Percentiles rank a stretch among this genome's conserved stretches.
These are phyloP conservation scores for Euschistus heros DNA, from an alignment of 1,140 invertebrate genomes.

Conservation along the genomic window DNA sequence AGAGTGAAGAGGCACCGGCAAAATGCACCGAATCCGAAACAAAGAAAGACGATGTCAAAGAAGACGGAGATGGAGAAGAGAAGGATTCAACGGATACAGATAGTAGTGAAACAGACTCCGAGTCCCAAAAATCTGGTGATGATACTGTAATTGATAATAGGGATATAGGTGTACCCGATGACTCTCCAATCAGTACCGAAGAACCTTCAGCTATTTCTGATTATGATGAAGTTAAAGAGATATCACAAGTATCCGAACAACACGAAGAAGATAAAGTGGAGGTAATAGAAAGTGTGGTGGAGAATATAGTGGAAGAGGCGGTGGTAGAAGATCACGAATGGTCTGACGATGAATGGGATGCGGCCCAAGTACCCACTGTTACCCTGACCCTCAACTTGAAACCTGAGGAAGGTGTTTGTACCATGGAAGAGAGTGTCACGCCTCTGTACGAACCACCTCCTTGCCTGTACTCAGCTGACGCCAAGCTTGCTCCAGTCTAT, in stretches of 20 bases:
- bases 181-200: background rate
- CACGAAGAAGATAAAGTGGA: background rate
- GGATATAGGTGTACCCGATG: background rate
- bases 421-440: background rate
- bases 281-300: background rate
- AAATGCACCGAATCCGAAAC: constrained; percentile 1
- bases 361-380: background rate
- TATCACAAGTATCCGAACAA: no score
- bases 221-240: constrained; percentile 1
- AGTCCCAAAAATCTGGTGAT: background rate
- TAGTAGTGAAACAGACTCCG: background rate
- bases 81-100: background rate
- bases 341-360: constrained; percentile 5
- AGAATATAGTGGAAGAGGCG: background rate
- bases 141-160: background rate
- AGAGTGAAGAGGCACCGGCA: background rate
- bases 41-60: background rate
- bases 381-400: background rate
- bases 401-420: background rate
- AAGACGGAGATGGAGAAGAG: background rate
- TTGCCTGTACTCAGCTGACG: background rate
- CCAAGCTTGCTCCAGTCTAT: constrained; percentile 3
- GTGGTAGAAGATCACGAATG: background rate
- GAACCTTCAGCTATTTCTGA: background rate
- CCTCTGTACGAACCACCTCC: background rate